A percentile compares a stretch with the other conserved stretches of the same genome.
Evolutionary conservation across 2,113 vertebrate genomes (phyloP).

Genomic region (Mirounga angustirostris): DNA sequence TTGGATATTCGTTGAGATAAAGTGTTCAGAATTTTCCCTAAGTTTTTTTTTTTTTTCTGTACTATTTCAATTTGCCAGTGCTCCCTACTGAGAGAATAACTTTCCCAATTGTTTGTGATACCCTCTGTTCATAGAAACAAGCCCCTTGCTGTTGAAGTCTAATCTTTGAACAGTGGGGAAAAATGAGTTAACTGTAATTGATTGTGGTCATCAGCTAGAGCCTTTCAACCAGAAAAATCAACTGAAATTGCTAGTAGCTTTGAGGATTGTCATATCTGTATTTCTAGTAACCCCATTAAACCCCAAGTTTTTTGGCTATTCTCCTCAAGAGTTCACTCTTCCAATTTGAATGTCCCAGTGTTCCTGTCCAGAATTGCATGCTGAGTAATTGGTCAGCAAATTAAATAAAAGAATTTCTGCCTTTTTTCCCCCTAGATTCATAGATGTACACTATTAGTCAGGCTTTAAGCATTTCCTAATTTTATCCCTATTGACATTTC

Average conservation of each 20-base stretch:
- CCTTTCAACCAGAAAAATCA: conserved; percentile 78
- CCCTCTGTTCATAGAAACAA: conserved; percentile 77
- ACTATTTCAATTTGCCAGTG: conserved; percentile 80
- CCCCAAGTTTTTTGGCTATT: not conserved
- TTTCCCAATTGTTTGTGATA: conserved; percentile 77
- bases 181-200: conserved; percentile 83
- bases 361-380: not conserved
- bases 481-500: not conserved
- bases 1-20: conserved; percentile 27
- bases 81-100: conserved; percentile 73
- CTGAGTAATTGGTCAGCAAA: not conserved
- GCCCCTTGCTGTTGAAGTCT: conserved; percentile 78
- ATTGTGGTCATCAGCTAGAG: conserved; percentile 77
- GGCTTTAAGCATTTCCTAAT: not conserved
- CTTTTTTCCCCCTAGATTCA: not conserved
- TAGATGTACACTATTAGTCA: not conserved
- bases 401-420: not conserved
- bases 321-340: not conserved
- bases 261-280: conserved; percentile 38
- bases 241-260: conserved; percentile 64
- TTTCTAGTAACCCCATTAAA: not conserved
- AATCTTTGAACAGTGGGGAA: conserved; percentile 76
- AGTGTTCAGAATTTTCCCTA: conserved; percentile 45
- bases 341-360: not conserved
- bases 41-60: not conserved